Conservation (phyloP, 2,797 vertebrate genomes). For the Eidolon dupreanum region DNA sequence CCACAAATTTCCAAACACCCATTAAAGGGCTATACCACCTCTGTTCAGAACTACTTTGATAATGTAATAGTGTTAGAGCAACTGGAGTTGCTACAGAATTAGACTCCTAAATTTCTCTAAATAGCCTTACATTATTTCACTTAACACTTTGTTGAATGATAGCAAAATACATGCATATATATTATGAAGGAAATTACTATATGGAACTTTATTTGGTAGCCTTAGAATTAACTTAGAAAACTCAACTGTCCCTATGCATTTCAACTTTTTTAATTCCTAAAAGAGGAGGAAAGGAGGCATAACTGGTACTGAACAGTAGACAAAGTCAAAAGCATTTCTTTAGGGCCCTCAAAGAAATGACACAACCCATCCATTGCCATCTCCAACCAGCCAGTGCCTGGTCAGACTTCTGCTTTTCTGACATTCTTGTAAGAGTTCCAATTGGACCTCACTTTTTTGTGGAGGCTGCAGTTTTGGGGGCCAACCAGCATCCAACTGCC, state of each 20-base stretch:
- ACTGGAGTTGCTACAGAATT: neutral
- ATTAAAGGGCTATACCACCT: neutral
- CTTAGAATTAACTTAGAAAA: constrained; percentile 25
- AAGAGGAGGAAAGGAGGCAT: neutral
- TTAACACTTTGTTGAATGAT: neutral
- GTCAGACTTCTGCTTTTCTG: neutral
- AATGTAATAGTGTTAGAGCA: neutral
- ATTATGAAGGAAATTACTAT: neutral
- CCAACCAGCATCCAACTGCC: neutral
- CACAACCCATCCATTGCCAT: neutral
- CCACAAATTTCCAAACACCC: neutral
- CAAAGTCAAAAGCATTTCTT: neutral
- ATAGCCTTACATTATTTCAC: neutral
- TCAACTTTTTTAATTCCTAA: neutral
- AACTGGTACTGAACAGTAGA: neutral
- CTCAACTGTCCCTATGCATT: neutral
- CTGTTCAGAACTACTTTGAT: neutral
- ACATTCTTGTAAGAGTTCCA: neutral
- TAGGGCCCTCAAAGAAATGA: neutral
- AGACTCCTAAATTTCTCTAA: neutral
- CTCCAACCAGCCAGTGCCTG: too few relatives aligned
- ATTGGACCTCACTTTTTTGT: neutral
- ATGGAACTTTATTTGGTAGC: neutral
- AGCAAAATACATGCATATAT: neutral
- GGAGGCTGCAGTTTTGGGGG: neutral